A percentile compares a stretch with the other conserved stretches of the same genome.
phyloP scores from a whole-genome alignment of 37 sponge, comb jelly and placozoan species.

The Haliclona indistincta region DNA sequence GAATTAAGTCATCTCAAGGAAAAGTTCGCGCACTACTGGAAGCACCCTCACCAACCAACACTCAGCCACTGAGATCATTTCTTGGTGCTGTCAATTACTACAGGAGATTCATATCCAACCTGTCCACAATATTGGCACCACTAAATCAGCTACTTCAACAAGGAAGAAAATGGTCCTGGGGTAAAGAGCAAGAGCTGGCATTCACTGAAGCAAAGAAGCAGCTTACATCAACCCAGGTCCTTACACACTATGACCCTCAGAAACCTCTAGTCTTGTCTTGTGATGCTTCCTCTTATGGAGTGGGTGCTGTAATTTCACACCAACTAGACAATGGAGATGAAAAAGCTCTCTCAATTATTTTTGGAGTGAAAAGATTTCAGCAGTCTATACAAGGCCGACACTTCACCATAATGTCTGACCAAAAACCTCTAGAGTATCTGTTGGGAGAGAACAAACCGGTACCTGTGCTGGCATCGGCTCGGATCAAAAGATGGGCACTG shows the following conservation, averaged over 20 bases:
- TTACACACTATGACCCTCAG: slow-evolving; percentile 26
- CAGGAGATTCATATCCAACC: slow-evolving; percentile 34
- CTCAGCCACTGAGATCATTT: slow-evolving; percentile 19
- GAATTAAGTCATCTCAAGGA: slow-evolving; percentile 6
- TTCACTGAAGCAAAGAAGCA: slow-evolving; percentile 41
- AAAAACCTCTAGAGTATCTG: slow-evolving; percentile 29
- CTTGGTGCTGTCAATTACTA: slow-evolving; percentile 42
- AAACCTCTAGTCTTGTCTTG: slow-evolving; percentile 42
- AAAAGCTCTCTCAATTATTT: slow-evolving; percentile 36
- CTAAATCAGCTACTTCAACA: slow-evolving; percentile 28
- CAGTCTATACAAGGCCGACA: slow-evolving; percentile 15
- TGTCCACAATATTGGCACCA: slow-evolving; percentile 32
- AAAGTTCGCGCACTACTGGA: slow-evolving; percentile 15
- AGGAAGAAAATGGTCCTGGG: slow-evolving; percentile 22
- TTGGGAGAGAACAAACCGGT: slow-evolving; percentile 12
- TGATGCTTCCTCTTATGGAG: slow-evolving; percentile 41
- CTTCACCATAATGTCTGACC: slow-evolving; percentile 24
- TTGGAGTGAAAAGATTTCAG: slow-evolving; percentile 39
- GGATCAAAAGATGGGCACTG: slow-evolving; percentile 30
- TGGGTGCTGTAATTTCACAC: slow-evolving; percentile 47
- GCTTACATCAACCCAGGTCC: slow-evolving; percentile 7
- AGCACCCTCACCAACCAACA: slow-evolving; percentile 25
- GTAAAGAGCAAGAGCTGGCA: slow-evolving; percentile 16
- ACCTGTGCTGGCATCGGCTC: slow-evolving; percentile 29
- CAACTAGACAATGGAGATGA: slow-evolving; percentile 4